Percentiles rank a stretch among this genome's conserved stretches.
phyloP scores from a whole-genome alignment of 2,797 vertebrate species.

The Malurus leucopterus region DNA sequence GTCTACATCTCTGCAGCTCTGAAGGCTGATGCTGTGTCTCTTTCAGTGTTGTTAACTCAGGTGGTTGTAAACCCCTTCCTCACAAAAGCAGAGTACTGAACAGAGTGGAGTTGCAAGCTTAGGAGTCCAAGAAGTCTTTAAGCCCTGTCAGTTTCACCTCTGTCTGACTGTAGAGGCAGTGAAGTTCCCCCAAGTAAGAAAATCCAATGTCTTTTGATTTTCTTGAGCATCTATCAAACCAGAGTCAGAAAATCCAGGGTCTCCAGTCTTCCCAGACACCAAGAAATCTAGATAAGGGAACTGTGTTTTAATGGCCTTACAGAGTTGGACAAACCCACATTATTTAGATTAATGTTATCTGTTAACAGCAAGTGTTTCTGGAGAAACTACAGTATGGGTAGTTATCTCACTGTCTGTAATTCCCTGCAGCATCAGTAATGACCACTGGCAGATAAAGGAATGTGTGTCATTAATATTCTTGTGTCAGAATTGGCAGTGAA shows the following conservation, averaged over 20 bases:
- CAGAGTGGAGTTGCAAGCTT: neutral
- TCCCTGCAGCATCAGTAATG: neutral
- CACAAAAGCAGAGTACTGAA: neutral
- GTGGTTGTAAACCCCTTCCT: neutral
- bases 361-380: neutral
- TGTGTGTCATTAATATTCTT: neutral
- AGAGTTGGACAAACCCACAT: neutral
- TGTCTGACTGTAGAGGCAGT: neutral
- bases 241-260: neutral
- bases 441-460: neutral
- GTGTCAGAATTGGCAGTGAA: neutral
- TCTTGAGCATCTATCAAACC: neutral
- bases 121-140: neutral
- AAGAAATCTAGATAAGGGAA: neutral
- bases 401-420: neutral
- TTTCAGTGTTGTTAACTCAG: neutral
- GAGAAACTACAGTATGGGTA: neutral
- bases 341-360: neutral
- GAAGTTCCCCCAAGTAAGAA: neutral
- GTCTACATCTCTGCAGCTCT: neutral
- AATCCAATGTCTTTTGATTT: neutral
- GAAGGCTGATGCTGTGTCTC: neutral
- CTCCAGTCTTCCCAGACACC: neutral
- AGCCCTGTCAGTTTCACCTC: fast-evolving
- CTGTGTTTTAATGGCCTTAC: neutral